These are phyloP conservation scores for Salvelinus alpinus DNA, from an alignment of 2,113 vertebrate species.

Conservation along the genomic window DNA sequence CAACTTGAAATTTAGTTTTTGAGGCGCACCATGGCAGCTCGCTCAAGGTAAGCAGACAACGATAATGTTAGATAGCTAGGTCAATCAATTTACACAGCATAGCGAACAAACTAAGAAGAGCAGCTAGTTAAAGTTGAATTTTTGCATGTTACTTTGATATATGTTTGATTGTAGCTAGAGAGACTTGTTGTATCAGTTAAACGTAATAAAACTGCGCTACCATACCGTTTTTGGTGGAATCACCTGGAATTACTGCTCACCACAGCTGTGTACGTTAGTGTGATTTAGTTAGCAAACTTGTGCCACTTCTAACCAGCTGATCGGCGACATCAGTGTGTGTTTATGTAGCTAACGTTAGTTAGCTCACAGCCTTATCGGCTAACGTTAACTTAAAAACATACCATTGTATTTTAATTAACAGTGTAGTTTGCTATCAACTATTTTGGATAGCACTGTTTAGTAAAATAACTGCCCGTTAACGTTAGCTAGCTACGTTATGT, in stretches of 20 bases:
- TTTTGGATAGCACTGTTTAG: too few relatives aligned
- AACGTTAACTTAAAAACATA: too few relatives aligned
- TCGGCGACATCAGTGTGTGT: background rate
- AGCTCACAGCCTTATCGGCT: too few relatives aligned
- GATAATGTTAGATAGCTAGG: constrained; percentile 32
- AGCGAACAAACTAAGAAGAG: background rate
- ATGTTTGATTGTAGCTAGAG: background rate
- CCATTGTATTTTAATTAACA: too few relatives aligned
- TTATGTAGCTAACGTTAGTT: too few relatives aligned
- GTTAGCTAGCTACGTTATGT: too few relatives aligned
- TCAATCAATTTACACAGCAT: background rate
- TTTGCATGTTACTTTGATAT: constrained; percentile 17
- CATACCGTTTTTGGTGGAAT: constrained; percentile 49
- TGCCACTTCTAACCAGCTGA: background rate
- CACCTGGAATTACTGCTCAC: constrained; percentile 55
- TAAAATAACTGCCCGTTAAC: too few relatives aligned
- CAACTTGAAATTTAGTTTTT: constrained; percentile 56
- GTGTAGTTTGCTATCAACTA: too few relatives aligned
- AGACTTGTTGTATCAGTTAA: background rate
- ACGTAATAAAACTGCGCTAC: background rate
- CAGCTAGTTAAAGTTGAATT: background rate
- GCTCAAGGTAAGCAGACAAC: constrained; percentile 68
- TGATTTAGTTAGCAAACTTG: constrained; percentile 27
- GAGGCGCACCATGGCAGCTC: constrained; percentile 72
- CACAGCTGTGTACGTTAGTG: background rate